Evolutionary conservation across 2,888 invertebrate species (phyloP).

Genomic region (Macaria liturata): DNA sequence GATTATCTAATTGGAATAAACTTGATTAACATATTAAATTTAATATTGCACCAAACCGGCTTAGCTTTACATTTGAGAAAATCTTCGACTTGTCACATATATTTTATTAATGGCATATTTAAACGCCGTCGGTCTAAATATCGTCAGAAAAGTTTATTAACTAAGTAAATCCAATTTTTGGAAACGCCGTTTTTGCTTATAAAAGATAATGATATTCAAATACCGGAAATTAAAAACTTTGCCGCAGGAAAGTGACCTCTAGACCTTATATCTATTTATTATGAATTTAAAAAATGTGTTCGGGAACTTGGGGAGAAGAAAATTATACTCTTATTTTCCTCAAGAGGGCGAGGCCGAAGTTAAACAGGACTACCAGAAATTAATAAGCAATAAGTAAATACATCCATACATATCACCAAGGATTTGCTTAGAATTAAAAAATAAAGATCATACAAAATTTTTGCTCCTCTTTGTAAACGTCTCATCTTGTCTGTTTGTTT

Average conservation of each 20-base stretch:
- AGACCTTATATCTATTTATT: constrained; percentile 6
- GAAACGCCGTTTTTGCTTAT: constrained; percentile 19
- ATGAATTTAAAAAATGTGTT: constrained; percentile 12
- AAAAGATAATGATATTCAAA: constrained; percentile 21
- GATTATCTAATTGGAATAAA: constrained; percentile 33
- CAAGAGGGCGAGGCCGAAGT: neutral
- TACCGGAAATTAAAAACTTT: constrained; percentile 25
- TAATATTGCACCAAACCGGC: constrained; percentile 11
- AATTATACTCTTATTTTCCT: neutral
- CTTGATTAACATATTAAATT: constrained; percentile 32
- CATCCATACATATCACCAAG: too few species aligned
- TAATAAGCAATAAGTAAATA: too few species aligned
- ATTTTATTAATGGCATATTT: constrained; percentile 27
- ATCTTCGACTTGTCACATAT: constrained; percentile 23
- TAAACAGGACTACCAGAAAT: too few species aligned
- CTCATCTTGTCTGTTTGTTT: too few species aligned
- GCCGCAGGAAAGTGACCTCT: constrained; percentile 13
- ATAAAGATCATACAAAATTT: too few species aligned
- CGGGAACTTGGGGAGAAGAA: neutral
- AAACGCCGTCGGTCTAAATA: constrained; percentile 17
- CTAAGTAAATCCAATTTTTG: constrained; percentile 24
- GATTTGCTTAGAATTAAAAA: too few species aligned
- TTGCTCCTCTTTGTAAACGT: too few species aligned
- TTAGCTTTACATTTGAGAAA: constrained; percentile 24
- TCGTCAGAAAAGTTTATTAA: constrained; percentile 13